Evolutionary conservation across 1,140 invertebrate genomes (phyloP), one percentile per base, ranked within the genome.

Genomic region (Dendroctonus ponderosae): DNA sequence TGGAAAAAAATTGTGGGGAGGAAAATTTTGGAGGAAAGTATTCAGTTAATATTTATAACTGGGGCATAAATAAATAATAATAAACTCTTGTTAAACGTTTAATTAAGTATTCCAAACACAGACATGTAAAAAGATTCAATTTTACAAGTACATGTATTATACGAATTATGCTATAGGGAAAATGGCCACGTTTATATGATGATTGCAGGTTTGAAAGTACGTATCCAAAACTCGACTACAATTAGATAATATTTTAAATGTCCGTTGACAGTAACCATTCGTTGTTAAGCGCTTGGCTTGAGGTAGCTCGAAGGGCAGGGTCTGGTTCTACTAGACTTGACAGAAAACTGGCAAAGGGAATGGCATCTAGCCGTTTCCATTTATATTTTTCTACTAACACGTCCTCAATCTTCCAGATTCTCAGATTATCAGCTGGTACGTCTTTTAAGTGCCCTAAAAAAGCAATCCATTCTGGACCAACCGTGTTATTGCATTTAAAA

Each of bases 381-480:
- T 95, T 89, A 81, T 98, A 98, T 78, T 98, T 98, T 77, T 98
- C 94, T n/a, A 86, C 89, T 44, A 98, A 82, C 50, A 98, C 94
- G 72, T 95, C 91, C 70, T 91, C 89, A 70, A 98, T 80, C 53
- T 90, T 90, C 94, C 96, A 98, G 11, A 94, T 94, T 79, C 96
- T 95, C 42, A 98, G 81, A 73, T 88, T 85, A 44, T 83, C 83
- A 72, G 87, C 86, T 46, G 83, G 83, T 63, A 98, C 97, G 75
- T 95, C 91, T 68, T 89, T 86, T 60, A 98, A 78, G 74, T 95
- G 89, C 74, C 94, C 93, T 81, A 72, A 9, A 78, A 77, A 69
- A 68, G 68, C 39, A 7, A 44, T 3, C n/a, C 5, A 54, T 49
- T 42, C 26, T 14, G 60, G 8, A 67, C 48, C 3, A 9, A 48